These are phyloP conservation scores for Pygoscelis antarcticus DNA, from an alignment of 2,113 vertebrate genomes.

Conservation along the genomic window DNA sequence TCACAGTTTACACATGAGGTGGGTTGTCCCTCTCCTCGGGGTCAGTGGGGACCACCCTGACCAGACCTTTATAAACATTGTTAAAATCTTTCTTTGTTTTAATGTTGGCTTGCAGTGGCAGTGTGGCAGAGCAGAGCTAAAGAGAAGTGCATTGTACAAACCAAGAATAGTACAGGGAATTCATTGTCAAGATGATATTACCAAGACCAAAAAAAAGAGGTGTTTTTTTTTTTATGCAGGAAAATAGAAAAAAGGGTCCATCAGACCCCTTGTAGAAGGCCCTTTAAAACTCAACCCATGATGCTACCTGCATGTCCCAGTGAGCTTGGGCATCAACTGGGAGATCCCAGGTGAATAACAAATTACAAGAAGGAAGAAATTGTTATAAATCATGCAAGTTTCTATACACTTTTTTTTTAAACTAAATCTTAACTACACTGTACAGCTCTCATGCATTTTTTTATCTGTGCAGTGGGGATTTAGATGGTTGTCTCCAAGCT, in stretches of 20 bases:
- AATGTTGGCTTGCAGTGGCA: neutral
- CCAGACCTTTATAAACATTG: neutral
- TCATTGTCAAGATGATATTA: neutral
- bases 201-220: neutral
- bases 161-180: neutral
- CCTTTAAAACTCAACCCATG: neutral
- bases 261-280: neutral
- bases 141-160: neutral
- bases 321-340: neutral
- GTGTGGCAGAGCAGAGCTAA: neutral
- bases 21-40: neutral
- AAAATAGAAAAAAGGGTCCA: neutral
- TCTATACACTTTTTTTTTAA: neutral
- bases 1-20: neutral
- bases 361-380: neutral
- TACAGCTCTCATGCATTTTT: neutral
- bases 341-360: neutral
- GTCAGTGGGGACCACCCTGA: neutral
- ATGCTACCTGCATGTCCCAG: neutral
- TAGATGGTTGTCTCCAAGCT: neutral
- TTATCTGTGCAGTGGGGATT: neutral
- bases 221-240: accelerated
- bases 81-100: neutral
- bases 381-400: neutral
- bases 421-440: neutral